Base-by-base conservation (phyloP, 2,113 vertebrate genomes). In the Sclerurus mexicanus region DNA sequence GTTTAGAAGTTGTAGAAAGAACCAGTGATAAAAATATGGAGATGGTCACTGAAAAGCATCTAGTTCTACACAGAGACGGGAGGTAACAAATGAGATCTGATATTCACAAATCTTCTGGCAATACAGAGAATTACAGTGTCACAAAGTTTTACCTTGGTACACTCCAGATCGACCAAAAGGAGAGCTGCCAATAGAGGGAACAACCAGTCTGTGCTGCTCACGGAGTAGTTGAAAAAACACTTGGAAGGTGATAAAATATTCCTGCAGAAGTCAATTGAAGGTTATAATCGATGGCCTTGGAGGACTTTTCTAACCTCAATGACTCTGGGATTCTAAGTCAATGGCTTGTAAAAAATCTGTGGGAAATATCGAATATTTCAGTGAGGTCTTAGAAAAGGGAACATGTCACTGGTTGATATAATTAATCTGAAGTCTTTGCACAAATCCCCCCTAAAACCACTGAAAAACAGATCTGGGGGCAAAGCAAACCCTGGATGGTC, bases 381-480 rank as follows among this genome's bases (percentile, higher is more conserved):
- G 28, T 1, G 49, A 30, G n/a, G 6, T 10, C 12, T 46, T 3
- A 14, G 49, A 16, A n/a, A 56, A 37, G 17, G n/a, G 33, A 83
- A 12, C 23, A 0, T 0, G 1, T 9, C 27, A 52, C 28, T 30
- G 14, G 39, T 3, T 53, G 19, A 4, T 7, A 3, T 0, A 23
- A 83, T 4, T 17, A 14, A 49, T 2, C 9, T 9, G 5, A 27
- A 64, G 27, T 0, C 30, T n/a, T 47, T 74, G 66, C 10, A 3
- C 21, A 35, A 24, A 4, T 8, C 6, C 20, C 9, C 22, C 28
- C 14, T 13, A 28, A 16, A 60, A 7, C 14, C 19, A 31, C n/a
- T 30, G 19, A 12, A 27, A 27, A 44, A 28, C 2, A 52, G 40
- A 20, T 24, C 21, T 16, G 55, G 42, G 40, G 46, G 47, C 33